phyloP scores from a whole-genome alignment of 2,797 vertebrate species.

The Jordanella pulchra region DNA sequence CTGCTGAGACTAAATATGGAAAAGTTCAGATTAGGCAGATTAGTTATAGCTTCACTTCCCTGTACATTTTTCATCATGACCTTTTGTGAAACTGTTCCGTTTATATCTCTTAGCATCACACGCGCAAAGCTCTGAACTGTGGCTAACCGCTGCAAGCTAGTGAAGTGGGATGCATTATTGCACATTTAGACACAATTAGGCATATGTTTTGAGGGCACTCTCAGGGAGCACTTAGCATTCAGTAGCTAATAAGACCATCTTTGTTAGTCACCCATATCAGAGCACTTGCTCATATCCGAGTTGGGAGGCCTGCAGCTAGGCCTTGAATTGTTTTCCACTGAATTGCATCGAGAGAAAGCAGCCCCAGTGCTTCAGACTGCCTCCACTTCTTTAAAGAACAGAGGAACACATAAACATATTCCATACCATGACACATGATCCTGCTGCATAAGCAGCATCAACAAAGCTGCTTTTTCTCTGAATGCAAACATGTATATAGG shows the following conservation, averaged over 20 bases:
- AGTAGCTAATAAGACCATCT: conserved; percentile 46
- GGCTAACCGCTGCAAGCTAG: conserved; percentile 46
- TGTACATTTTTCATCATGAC: background rate
- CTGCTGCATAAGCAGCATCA: conserved; percentile 52
- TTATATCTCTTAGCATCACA: conserved; percentile 31
- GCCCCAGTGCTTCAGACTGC: conserved; percentile 14
- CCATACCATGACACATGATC: conserved; percentile 23
- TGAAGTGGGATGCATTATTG: conserved; percentile 55
- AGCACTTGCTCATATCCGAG: conserved; percentile 40
- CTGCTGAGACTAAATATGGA: background rate
- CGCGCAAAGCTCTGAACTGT: conserved; percentile 31
- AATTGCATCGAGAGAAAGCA: conserved; percentile 27
- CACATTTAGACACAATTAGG: conserved; percentile 65
- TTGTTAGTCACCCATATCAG: conserved; percentile 57
- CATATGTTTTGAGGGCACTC: conserved; percentile 53
- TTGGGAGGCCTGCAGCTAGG: conserved; percentile 33
- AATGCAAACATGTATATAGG: conserved; percentile 66
- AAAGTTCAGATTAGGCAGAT: background rate
- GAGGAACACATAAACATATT: conserved; percentile 4
- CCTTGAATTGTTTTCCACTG: conserved; percentile 36
- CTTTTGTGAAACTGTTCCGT: conserved; percentile 16
- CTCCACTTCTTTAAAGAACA: conserved; percentile 2
- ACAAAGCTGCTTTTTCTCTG: conserved; percentile 55
- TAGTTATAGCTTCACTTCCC: conserved; percentile 3
- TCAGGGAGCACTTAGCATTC: conserved; percentile 46